Conservation (phyloP, 64 coral and sea anemone genomes). For the Cladopsammia gracilis region DNA sequence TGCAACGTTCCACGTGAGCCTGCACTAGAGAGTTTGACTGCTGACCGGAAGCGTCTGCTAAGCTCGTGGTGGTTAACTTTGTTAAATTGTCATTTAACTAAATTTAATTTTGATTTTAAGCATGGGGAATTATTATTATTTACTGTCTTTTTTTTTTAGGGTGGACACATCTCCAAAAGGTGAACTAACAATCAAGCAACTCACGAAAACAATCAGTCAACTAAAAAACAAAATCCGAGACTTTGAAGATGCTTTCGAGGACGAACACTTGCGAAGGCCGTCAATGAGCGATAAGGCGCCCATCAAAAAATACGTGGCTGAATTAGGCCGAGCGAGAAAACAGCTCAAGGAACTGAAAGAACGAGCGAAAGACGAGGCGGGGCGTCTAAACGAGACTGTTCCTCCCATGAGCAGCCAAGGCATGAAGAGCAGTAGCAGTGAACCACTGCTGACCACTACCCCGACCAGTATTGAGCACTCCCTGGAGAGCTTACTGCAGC, state of each 20-base stretch:
- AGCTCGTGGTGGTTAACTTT: too few species aligned
- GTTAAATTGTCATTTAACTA: too few species aligned
- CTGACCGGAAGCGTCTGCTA: too few species aligned
- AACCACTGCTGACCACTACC: conserved; percentile 84
- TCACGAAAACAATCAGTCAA: conserved; percentile 83
- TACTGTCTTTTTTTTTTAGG: conserved; percentile 34
- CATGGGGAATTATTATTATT: too few species aligned
- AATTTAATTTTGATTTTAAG: too few species aligned
- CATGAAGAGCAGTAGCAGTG: conserved; percentile 43
- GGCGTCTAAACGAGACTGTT: conserved; percentile 86
- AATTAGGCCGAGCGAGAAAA: conserved; percentile 86
- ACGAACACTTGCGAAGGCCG: conserved; percentile 87
- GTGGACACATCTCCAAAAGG: conserved; percentile 92
- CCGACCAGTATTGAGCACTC: conserved; percentile 89
- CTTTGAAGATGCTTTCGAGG: conserved; percentile 96
- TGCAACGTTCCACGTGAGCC: too few species aligned
- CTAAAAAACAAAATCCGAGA: conserved; percentile 98
- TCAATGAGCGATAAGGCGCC: conserved; percentile 94
- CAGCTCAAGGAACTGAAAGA: conserved; percentile 97
- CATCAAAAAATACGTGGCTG: conserved; percentile 90
- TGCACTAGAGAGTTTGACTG: too few species aligned
- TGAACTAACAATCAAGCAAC: conserved; percentile 87
- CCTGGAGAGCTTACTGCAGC: conserved; percentile 81
- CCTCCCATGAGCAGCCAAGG: conserved; percentile 60
- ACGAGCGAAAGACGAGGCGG: conserved; percentile 84